These are phyloP conservation scores for Lasiurus borealis DNA, from an alignment of 2,113 vertebrate species.

Conservation along the genomic window DNA sequence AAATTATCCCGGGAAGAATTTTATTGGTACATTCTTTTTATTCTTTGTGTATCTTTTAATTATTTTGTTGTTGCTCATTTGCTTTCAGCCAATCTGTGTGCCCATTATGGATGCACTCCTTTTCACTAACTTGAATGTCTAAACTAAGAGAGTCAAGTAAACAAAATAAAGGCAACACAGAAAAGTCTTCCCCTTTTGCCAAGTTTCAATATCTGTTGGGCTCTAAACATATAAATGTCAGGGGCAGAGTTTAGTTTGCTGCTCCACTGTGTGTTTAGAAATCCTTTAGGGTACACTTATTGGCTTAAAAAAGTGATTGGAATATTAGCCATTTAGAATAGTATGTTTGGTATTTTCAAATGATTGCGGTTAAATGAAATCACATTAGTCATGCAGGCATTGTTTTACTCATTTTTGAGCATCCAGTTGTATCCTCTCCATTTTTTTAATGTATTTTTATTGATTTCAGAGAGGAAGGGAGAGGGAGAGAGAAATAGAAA, in stretches of 20 bases:
- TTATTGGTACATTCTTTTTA: conserved; percentile 39
- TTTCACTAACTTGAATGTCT: not conserved
- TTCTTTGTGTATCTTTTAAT: not conserved
- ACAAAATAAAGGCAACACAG: not conserved
- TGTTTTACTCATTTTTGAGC: conserved; percentile 58
- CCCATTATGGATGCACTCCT: not conserved
- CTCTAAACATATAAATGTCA: conserved; percentile 65
- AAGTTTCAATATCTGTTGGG: conserved; percentile 44
- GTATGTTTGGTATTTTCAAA: conserved; percentile 75
- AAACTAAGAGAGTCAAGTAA: not conserved
- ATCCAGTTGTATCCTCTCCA: not conserved
- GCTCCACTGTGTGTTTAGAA: conserved; percentile 72
- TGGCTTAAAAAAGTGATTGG: conserved; percentile 75
- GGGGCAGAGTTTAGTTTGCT: conserved; percentile 71
- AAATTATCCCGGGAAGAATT: not conserved
- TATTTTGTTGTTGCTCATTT: not conserved
- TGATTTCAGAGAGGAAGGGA: too few species aligned
- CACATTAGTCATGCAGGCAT: not conserved
- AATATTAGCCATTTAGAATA: conserved; percentile 74
- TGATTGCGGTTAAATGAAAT: conserved; percentile 72
- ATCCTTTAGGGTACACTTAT: conserved; percentile 57
- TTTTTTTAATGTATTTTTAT: not conserved
- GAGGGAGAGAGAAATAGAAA: too few species aligned
- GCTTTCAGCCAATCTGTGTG: not conserved
- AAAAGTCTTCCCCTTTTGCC: not conserved